Percentiles rank a stretch among this genome's conserved stretches.
These are phyloP conservation scores for Salarias fasciatus DNA, from an alignment of 2,797 vertebrate species.

Conservation along the genomic window DNA sequence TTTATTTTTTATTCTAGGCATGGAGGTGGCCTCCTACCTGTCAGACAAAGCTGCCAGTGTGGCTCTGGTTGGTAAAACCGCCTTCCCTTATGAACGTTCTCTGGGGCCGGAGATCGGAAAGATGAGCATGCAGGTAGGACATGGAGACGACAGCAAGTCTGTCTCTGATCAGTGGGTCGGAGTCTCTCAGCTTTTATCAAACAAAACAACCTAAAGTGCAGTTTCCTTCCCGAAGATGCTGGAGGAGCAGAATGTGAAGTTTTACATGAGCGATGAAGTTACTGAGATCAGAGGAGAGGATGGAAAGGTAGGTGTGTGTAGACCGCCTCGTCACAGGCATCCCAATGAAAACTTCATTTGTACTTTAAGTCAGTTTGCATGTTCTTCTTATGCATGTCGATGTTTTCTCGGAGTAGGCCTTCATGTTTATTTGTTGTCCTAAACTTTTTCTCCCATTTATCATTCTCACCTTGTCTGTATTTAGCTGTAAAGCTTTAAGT, in stretches of 20 bases:
- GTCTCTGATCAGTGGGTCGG: neutral
- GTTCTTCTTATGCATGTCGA: no score
- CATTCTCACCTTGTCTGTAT: no score
- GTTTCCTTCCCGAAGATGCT: conserved; percentile 81
- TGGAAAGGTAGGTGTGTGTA: conserved; percentile 77
- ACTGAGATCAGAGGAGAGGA: conserved; percentile 83
- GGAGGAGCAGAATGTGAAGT: conserved; percentile 85
- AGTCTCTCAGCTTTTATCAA: neutral
- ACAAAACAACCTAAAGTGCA: neutral
- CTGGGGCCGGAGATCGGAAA: conserved; percentile 86
- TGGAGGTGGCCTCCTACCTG: conserved; percentile 89
- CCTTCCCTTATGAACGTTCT: conserved; percentile 77
- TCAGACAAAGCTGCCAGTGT: conserved; percentile 84
- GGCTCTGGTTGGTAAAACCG: conserved; percentile 79
- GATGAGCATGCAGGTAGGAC: conserved; percentile 85
- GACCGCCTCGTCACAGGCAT: no score
- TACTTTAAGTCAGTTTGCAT: no score
- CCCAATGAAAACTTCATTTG: no score
- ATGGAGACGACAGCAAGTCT: neutral
- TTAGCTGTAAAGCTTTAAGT: neutral
- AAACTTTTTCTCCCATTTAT: no score
- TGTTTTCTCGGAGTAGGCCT: no score
- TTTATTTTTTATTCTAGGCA: conserved; percentile 76
- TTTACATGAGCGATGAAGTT: conserved; percentile 85
- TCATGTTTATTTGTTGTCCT: no score